phyloP scores from a whole-genome alignment of 2,113 vertebrate species.

The Bos javanicus region DNA sequence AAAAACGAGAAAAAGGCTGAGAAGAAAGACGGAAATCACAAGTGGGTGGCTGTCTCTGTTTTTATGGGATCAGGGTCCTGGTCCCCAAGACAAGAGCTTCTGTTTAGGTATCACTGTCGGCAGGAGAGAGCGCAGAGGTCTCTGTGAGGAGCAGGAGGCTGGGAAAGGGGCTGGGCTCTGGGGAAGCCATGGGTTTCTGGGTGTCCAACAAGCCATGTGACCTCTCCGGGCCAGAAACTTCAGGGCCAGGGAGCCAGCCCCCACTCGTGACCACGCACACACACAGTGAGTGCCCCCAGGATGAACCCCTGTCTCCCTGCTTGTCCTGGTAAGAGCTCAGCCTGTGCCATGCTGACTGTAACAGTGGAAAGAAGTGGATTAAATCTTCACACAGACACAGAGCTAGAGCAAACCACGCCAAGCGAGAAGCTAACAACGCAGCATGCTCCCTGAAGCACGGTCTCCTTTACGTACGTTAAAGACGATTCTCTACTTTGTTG shows the following conservation, averaged over 20 bases:
- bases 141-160: background rate
- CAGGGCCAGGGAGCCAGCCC: background rate
- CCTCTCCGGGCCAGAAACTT: background rate
- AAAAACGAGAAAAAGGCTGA: no score
- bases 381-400: background rate
- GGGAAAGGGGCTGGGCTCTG: background rate
- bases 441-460: background rate
- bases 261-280: accelerated
- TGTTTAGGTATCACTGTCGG: background rate
- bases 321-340: background rate
- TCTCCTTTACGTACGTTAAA: background rate
- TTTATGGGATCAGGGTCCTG: background rate
- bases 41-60: background rate
- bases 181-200: accelerated
- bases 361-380: background rate
- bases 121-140: background rate
- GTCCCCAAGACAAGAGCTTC: background rate
- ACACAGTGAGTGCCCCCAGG: no score
- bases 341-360: background rate
- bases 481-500: background rate
- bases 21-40: background rate
- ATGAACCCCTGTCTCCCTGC: accelerated
- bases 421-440: background rate
- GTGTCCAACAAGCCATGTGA: no score
- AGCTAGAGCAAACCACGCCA: background rate